Evolutionary conservation across 1,140 invertebrate genomes (phyloP), one percentile per base, ranked within the genome.

Genomic region (Drosophila funebris): DNA sequence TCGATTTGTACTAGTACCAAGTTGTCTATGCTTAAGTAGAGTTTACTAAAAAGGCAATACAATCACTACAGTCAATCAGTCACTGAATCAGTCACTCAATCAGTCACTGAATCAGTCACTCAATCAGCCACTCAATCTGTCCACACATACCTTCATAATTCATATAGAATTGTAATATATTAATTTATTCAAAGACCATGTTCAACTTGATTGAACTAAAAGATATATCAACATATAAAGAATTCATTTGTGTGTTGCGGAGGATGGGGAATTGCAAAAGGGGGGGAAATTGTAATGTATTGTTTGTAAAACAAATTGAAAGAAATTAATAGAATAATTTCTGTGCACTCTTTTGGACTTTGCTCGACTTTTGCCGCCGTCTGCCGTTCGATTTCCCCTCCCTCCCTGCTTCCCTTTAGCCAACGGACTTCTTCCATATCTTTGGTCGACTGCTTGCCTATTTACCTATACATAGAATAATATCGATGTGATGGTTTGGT

Each of bases 381-480:
- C 57, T 13, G 16, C n/a, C 33, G 7, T 9, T 36, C 33, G 1
- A 1, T 22, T 16, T 24, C 9, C n/a, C 6, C 60, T 27, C 20
- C 11, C 4, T 11, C 16, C 3, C 37, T 46, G 7, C 18, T 56
- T n/a, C 13, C 36, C n/a, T 53, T 31, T 13, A 5, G 20, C n/a
- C 37, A n/a, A n/a, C n/a, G n/a, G n/a, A n/a, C n/a, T n/a, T 57
- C 27, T 54, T 20, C 33, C 29, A 39, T 39, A 50, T 48, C 57
- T 41, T 16, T 48, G 46, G 53, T 62, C 24, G 48, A 9, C 29
- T 52, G 46, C 46, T 50, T 50, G 46, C 27, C 3, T 77, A 75
- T 78, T 78, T 78, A 79, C 63, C 57, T 54, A 79, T 74, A 64
- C n/a, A n/a, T n/a, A n/a, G n/a, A 70, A 63, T 64, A 56, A 63